Evolutionary conservation across 2,797 vertebrate species (phyloP).

Genomic region (Pseudomugil gertrudae): DNA sequence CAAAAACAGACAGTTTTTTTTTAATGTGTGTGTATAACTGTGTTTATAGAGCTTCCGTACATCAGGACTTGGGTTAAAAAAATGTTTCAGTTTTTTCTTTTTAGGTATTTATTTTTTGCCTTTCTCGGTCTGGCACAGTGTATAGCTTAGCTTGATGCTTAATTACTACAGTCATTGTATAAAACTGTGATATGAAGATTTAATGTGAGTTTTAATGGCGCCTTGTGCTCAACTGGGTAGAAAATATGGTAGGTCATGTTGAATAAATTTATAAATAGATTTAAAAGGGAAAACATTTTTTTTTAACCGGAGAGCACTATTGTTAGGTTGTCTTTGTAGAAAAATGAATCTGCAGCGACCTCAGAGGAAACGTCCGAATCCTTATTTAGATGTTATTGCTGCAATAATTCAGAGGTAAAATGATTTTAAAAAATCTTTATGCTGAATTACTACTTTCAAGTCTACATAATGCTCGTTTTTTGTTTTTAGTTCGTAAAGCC

Average conservation of each 20-base stretch:
- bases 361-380: neutral
- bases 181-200: conserved; percentile 6
- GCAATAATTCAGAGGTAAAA: neutral
- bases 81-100: neutral
- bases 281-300: neutral
- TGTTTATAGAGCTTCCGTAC: conserved; percentile 3
- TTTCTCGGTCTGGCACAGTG: conserved; percentile 59
- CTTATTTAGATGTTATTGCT: neutral
- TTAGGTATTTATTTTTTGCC: conserved; percentile 36
- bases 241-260: conserved; percentile 30
- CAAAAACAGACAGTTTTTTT: conserved; percentile 41
- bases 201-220: conserved; percentile 1
- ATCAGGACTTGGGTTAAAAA: conserved; percentile 31
- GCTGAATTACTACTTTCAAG: neutral
- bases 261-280: neutral
- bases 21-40: conserved; percentile 36
- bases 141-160: conserved; percentile 31
- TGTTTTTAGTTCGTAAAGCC: neutral
- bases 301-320: neutral
- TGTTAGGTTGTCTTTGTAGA: neutral
- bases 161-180: conserved; percentile 35
- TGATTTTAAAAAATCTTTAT: neutral
- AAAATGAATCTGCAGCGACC: neutral
- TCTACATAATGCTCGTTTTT: neutral
- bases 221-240: conserved; percentile 24